Evolutionary conservation across 2,113 vertebrate species (phyloP), one percentile per base, ranked within the genome.

Genomic region (Lucifuga dentata): DNA sequence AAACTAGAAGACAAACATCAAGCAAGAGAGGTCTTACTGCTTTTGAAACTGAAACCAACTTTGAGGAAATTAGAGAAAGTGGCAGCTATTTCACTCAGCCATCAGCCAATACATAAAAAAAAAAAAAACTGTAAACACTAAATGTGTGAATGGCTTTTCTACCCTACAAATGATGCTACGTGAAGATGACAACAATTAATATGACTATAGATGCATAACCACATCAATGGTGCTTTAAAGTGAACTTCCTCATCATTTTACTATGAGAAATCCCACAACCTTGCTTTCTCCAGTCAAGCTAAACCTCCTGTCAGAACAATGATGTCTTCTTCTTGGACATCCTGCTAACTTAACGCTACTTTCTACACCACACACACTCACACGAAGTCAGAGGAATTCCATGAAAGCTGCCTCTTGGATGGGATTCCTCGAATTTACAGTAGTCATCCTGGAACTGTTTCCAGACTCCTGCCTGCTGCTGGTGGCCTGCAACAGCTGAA

Each of bases 401-500:
- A 6, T 40, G 51, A 61, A 52, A 73, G 36, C 35, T 23, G 16
- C 33, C 43, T 57, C 45, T 36, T 26, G 40, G 68, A 8, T 29
- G 58, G 60, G 20, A 49, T 68, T 52, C 45, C 49, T 68, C 11
- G 43, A 74, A 50, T 16, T 26, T 50, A 43, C 40, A 49, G 43
- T 7, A 19, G 20, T 38, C 2, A 21, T 38, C 44, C 40, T 56
- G 20, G 24, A 23, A 26, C 10, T 8, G 23, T 36, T 63, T 21
- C 48, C 49, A 6, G 32, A 38, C 49, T 40, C 39, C 35, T 51
- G 46, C 72, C 76, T 68, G 2, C 40, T n/a, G n/a, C n/a, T n/a
- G n/a, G n/a, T n/a, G n/a, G n/a, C n/a, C 16, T 13, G 33, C 63
- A 71, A 24, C 76, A 85, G 77, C 69, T 77, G 56, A 68, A 16